These are phyloP conservation scores for Siniperca scherzeri DNA, from an alignment of 2,797 vertebrate species.

Conservation along the genomic window DNA sequence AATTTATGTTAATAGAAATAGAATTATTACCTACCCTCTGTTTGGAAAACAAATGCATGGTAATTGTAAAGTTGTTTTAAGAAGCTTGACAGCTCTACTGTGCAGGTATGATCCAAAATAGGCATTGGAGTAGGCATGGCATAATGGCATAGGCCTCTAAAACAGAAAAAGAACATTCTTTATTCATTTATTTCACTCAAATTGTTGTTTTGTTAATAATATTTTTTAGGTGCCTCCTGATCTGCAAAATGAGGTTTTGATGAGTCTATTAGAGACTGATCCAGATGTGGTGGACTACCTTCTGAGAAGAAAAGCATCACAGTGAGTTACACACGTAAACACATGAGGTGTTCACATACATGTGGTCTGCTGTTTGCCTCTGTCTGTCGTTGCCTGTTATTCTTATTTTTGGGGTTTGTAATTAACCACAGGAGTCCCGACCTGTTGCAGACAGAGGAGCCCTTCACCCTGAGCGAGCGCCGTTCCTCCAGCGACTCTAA, in stretches of 20 bases:
- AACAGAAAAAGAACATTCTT: neutral
- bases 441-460: slow-evolving; percentile 86
- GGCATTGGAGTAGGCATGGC: too few relatives aligned
- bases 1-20: neutral
- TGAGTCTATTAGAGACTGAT: slow-evolving; percentile 94
- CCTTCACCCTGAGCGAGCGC: slow-evolving; percentile 89
- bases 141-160: too few relatives aligned
- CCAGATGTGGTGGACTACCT: slow-evolving; percentile 97
- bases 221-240: slow-evolving; percentile 91
- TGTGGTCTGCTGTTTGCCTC: neutral
- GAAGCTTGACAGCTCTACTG: too few relatives aligned
- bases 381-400: neutral
- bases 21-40: neutral
- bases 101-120: neutral
- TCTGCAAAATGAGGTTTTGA: slow-evolving; percentile 95
- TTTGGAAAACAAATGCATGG: neutral
- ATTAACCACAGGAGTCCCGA: slow-evolving; percentile 89
- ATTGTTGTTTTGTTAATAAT: neutral
- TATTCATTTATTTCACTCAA: neutral
- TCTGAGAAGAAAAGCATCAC: slow-evolving; percentile 94
- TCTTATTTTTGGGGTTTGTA: neutral
- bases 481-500: slow-evolving; percentile 96
- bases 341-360: too few relatives aligned
- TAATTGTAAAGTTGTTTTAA: too few relatives aligned
- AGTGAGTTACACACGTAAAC: slow-evolving; percentile 77